Evolutionary conservation across 2,113 vertebrate genomes (phyloP).

Genomic region (Gymnarchus niloticus): DNA sequence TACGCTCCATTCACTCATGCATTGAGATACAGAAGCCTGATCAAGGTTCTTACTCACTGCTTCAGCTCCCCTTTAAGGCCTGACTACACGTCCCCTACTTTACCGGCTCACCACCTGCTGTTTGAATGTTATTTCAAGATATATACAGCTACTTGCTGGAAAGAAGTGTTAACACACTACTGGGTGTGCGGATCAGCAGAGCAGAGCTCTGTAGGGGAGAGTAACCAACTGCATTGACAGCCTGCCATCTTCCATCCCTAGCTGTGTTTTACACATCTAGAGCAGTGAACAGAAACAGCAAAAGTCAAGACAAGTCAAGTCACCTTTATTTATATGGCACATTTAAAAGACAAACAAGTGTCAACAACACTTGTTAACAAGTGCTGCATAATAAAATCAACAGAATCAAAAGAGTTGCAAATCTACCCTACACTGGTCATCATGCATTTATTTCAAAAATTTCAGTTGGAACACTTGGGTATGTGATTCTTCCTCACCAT

Average conservation of each 20-base stretch:
- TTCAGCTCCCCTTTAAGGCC: neutral
- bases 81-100: neutral
- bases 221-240: constrained; percentile 2
- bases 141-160: neutral
- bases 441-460: no score
- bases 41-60: neutral
- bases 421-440: no score
- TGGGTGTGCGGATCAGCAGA: neutral
- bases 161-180: neutral
- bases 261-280: neutral
- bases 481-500: no score
- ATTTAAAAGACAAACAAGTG: no score
- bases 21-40: neutral
- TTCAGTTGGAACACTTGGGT: no score
- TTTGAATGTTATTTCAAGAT: neutral
- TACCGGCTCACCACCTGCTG: constrained; percentile 4
- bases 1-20: neutral
- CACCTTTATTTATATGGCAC: no score
- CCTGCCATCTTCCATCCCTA: neutral
- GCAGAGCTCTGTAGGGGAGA: neutral
- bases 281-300: neutral
- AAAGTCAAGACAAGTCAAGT: neutral
- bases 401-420: no score
- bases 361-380: no score
- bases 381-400: neutral